Base-by-base conservation (phyloP, 2,888 invertebrate species). In the Drosophila tripunctata region DNA sequence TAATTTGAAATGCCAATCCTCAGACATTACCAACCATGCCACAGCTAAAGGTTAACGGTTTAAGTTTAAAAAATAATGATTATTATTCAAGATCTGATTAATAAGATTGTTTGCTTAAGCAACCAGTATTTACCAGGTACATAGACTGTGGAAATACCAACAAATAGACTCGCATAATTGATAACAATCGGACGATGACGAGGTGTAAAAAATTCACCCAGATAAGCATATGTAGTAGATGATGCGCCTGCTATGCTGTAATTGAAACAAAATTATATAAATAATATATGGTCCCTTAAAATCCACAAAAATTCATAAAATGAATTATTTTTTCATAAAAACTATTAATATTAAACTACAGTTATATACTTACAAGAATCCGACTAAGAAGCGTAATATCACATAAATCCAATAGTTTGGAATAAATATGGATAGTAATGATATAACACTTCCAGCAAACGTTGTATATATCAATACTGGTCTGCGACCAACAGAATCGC, bases 401-500 rank as follows among this genome's bases (percentile, higher is more conserved):
- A 93, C 92, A 83, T 93, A 93, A 4, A 92, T 45, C 92, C 92
- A 92, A 55, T 92, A 92, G 48, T 90, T 89, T 6, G 92, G 91
- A 14, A 92, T 88, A 17, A 93, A 88, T 69, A 93, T 92, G 3
- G 93, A 93, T 12, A 91, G 64, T n/a, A 93, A 64, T 7, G 93
- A 93, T 4, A 92, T 87, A 0, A 92, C 17, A 45, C 92, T 92
- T 60, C 93, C 93, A 3, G 89, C 72, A 5, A 92, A 69, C 27
- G 93, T 91, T 27, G 93, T 91, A 24, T 92, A 89, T 7, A 93
- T 81, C 10, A 93, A 87, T 3, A 92, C 90, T 12, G 91, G 92
- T 66, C 92, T 91, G 10, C 93, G 88, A 3, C 94, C 94, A 57
- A 89, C 90, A 0, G 92, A 92, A 78, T 94, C 94, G 0, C 93